phyloP scores from a whole-genome alignment of 23 tunicate genomes.

The Pegea sp. region DNA sequence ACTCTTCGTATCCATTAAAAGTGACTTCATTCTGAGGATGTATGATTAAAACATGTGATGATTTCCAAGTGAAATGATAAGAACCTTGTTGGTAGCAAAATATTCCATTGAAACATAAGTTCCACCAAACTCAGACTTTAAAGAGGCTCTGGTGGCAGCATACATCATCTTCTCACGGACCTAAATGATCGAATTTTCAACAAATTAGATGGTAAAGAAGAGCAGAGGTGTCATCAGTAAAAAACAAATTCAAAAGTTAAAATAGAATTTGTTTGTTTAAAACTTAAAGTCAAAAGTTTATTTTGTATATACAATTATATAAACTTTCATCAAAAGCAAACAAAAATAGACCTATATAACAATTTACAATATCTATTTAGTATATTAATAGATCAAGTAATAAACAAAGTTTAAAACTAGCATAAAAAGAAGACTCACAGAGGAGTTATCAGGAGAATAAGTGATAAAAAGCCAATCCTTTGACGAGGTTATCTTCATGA shows the following conservation, averaged over 20 bases:
- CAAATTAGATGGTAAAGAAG: too few species aligned
- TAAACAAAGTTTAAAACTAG: neutral
- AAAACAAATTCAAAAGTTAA: too few species aligned
- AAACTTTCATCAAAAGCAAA: too few species aligned
- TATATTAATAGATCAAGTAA: too few species aligned
- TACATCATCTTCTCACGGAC: slow-evolving; percentile 65
- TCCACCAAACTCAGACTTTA: slow-evolving; percentile 61
- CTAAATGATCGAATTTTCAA: neutral
- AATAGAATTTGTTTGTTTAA: too few species aligned
- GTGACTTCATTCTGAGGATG: slow-evolving; percentile 14
- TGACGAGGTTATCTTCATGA: slow-evolving; percentile 18
- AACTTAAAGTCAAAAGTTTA: too few species aligned
- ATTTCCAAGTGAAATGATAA: too few species aligned
- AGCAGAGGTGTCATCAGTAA: too few species aligned
- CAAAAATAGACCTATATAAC: too few species aligned
- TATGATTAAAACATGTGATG: neutral
- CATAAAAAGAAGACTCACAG: slow-evolving; percentile 10
- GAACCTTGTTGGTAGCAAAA: slow-evolving; percentile 31
- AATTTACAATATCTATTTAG: too few species aligned
- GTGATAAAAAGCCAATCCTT: slow-evolving; percentile 52
- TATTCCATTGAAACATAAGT: slow-evolving; percentile 36
- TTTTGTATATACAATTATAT: too few species aligned
- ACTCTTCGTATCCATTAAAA: slow-evolving; percentile 35
- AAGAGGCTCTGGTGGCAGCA: slow-evolving; percentile 72
- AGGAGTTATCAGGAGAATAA: slow-evolving; percentile 55